These are phyloP conservation scores for Sula dactylatra DNA, from an alignment of 2,113 vertebrate genomes.

Conservation along the genomic window DNA sequence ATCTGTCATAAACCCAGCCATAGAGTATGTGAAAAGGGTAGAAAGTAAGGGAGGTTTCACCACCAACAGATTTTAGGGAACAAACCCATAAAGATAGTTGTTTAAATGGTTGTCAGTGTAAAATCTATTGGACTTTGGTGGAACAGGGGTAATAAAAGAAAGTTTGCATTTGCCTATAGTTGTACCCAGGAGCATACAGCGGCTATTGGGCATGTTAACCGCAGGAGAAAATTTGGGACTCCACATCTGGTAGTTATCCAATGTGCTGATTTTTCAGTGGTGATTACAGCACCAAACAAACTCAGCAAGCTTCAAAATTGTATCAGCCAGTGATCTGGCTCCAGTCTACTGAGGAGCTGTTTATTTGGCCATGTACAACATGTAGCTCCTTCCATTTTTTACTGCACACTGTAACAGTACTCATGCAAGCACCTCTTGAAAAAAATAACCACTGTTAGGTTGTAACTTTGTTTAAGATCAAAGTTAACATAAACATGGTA, in stretches of 20 bases:
- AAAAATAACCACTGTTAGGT: background rate
- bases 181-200: background rate
- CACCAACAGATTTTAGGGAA: background rate
- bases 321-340: fast-evolving
- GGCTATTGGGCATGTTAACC: background rate
- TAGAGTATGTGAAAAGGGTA: background rate
- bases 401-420: background rate
- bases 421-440: background rate
- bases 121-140: background rate
- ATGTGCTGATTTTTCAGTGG: background rate
- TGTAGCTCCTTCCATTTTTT: background rate
- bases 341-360: background rate
- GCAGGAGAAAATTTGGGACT: background rate
- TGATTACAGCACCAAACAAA: background rate
- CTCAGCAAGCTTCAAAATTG: background rate
- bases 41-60: background rate
- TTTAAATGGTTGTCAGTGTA: background rate
- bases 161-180: background rate
- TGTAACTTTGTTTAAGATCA: background rate
- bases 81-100: background rate
- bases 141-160: background rate
- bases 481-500: background rate
- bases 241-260: background rate
- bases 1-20: background rate
- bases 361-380: background rate